phyloP scores from a whole-genome alignment of 2,113 vertebrate genomes.

The Carettochelys insculpta region DNA sequence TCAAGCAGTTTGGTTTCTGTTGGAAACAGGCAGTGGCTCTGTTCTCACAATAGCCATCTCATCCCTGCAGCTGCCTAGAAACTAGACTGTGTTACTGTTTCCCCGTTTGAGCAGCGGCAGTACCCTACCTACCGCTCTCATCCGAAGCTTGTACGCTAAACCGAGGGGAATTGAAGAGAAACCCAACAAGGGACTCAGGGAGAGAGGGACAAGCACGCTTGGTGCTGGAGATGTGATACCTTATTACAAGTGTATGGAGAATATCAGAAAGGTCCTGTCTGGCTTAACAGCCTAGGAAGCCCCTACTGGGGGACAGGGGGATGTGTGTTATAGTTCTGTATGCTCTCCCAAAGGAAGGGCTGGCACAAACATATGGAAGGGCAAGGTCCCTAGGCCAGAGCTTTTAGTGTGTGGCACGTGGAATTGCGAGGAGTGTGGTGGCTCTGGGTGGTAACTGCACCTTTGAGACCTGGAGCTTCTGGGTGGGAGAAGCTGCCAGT shows the following conservation, averaged over 20 bases:
- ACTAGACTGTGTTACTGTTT: no score
- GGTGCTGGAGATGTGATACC: not conserved
- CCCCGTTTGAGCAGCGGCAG: no score
- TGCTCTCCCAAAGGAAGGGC: not conserved
- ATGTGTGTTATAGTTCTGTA: not conserved
- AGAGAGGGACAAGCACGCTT: not conserved
- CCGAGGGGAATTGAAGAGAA: not conserved
- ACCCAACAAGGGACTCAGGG: not conserved
- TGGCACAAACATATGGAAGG: not conserved
- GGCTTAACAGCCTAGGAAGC: not conserved
- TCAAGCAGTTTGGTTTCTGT: no score
- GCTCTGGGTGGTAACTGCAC: not conserved
- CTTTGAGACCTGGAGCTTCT: not conserved
- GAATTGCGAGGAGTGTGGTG: not conserved
- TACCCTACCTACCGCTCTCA: no score
- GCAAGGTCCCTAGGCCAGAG: not conserved
- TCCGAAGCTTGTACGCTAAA: not conserved
- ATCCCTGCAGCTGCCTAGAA: no score
- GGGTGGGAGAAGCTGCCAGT: not conserved
- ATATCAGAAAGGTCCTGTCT: not conserved
- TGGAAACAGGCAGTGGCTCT: no score
- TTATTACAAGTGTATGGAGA: not conserved
- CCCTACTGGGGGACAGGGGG: not conserved
- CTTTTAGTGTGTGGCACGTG: accelerated
- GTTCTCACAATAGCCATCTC: no score